Evolutionary conservation across 1,140 invertebrate genomes (phyloP), one percentile per base, ranked within the genome.

Genomic region (Macrobrachium rosenbergii): DNA sequence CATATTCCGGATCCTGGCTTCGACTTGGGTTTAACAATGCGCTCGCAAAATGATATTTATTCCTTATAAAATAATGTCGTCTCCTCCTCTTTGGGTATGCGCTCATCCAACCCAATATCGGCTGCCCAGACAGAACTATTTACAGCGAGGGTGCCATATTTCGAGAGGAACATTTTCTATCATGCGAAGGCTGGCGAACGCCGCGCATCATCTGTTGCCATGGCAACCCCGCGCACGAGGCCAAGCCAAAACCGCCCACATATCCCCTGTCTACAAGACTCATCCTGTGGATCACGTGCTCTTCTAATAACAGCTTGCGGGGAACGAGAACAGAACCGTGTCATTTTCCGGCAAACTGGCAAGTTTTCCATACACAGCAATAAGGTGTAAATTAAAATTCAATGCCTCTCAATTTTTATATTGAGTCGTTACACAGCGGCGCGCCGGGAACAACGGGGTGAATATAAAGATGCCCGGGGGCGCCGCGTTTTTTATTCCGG

Each of bases 221-320:
- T 87, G 69, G 85, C 67, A 81, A 87, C 85, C 52, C 14, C 28
- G 37, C 59, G 69, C 59, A 72, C 52, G 37, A 60, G 78, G 78
- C 73, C 85, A 87, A 79, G 67, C 78, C 72, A 87, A 87, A 87
- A 87, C 69, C 85, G 85, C 85, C 85, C 85, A 73, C 85, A 87
- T 60, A 60, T 67, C 77, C 78, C 63, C 78, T 58, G 81, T 87
- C 81, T 82, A 87, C 76, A 87, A 87, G 85, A 87, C 43, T 16
- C 77, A 80, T 80, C 85, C 82, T 80, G 72, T 87, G 85, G 85
- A 87, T 87, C 85, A 87, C 85, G 85, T 87, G 85, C 85, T 81
- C 81, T 67, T 63, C 78, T 87, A 87, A 87, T 87, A 87, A 87
- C 85, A 87, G 85, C 79, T 75, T 87, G 85, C 62, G 85, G 85